Conservation (phyloP, 2,797 vertebrate species). For the Micromesistius poutassou region DNA sequence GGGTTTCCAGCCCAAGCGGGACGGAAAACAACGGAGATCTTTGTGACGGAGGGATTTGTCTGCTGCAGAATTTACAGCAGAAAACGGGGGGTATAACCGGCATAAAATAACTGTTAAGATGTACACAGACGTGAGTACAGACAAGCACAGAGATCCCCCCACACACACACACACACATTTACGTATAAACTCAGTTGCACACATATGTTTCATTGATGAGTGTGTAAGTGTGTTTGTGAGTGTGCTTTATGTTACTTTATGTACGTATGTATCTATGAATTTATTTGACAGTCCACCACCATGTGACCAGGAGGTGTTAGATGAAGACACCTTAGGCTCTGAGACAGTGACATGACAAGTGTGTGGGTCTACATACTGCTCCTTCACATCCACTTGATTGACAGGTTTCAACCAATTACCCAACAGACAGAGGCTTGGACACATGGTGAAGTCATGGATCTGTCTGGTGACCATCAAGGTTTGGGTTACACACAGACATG, state of each 20-base stretch:
- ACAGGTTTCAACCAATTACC: conserved; percentile 28
- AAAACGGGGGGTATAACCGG: neutral
- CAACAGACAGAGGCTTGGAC: conserved; percentile 13
- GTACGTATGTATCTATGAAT: neutral
- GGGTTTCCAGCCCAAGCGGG: neutral
- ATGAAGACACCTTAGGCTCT: conserved; percentile 15
- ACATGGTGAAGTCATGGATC: conserved; percentile 10
- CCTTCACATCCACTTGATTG: conserved; percentile 41
- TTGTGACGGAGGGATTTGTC: conserved; percentile 5
- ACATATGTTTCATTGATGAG: neutral
- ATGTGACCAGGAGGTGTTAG: conserved; percentile 8
- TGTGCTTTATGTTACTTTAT: neutral
- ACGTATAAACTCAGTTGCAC: conserved; percentile 30
- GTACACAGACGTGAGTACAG: neutral
- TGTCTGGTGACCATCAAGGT: conserved; percentile 3
- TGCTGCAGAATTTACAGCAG: neutral
- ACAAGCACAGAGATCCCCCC: neutral
- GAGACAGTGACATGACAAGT: conserved; percentile 14
- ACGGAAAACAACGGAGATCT: neutral
- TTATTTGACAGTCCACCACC: neutral
- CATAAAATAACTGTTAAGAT: conserved; percentile 17
- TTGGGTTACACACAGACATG: conserved; percentile 16
- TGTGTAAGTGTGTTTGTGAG: conserved; percentile 10
- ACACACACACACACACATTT: neutral
- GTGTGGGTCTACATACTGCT: conserved; percentile 8